Conservation (phyloP, 2,113 vertebrate genomes). For the Microcebus griseorufus region DNA sequence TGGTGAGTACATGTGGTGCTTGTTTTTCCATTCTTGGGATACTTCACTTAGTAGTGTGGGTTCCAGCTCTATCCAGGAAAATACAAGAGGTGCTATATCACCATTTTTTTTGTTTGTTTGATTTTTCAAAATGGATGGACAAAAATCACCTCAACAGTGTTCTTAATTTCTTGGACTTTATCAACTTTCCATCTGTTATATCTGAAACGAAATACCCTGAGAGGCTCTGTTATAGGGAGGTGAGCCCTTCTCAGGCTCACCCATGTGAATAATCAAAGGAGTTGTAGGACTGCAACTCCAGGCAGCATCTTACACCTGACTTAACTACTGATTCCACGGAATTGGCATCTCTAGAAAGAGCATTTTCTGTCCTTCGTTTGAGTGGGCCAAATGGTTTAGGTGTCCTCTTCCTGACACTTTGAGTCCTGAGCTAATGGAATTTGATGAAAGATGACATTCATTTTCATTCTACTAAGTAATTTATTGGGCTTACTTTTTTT, state of each 20-base stretch:
- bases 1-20: no score
- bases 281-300: slow-evolving; percentile 14
- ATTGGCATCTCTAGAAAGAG: background rate
- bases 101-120: background rate
- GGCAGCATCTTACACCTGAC: background rate
- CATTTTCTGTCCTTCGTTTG: slow-evolving; percentile 38
- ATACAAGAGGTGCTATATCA: no score
- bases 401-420: slow-evolving; percentile 47
- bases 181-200: slow-evolving; percentile 29
- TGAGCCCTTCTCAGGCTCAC: slow-evolving; percentile 27
- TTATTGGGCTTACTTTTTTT: slow-evolving; percentile 46
- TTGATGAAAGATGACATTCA: slow-evolving; percentile 68
- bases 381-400: slow-evolving; percentile 24
- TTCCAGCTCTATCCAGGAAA: no score
- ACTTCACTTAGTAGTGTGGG: no score
- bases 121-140: background rate
- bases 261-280: slow-evolving; percentile 35
- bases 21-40: no score
- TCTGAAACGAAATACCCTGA: slow-evolving; percentile 33
- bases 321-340: slow-evolving; percentile 13
- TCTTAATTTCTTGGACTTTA: slow-evolving; percentile 52
- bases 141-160: background rate
- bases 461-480: slow-evolving; percentile 65
- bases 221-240: slow-evolving; percentile 16
- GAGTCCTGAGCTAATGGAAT: slow-evolving; percentile 4